A percentile compares a stretch with the other conserved stretches of the same genome.
These are phyloP conservation scores for Acrobasis repandana DNA, from an alignment of 2,888 invertebrate genomes.

Conservation along the genomic window DNA sequence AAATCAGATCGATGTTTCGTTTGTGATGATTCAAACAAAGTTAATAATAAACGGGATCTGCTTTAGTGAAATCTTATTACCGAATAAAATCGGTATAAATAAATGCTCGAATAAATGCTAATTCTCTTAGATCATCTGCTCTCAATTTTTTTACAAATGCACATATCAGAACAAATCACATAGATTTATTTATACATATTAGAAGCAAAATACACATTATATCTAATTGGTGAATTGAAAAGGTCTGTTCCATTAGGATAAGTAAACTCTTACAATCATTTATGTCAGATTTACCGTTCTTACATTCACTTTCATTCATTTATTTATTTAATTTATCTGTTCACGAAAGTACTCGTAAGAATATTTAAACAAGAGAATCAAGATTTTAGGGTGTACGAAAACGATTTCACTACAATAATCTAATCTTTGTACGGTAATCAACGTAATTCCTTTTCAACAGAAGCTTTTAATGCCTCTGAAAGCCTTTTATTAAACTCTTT, in stretches of 20 bases:
- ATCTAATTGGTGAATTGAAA: background rate
- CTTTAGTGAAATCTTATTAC: too few species aligned
- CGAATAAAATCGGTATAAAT: too few species aligned
- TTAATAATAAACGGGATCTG: too few species aligned
- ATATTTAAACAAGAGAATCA: background rate
- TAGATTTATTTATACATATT: too few species aligned
- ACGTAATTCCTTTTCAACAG: constrained; percentile 1
- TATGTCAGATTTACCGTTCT: background rate
- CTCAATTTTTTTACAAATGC: too few species aligned
- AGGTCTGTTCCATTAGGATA: background rate
- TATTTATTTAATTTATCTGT: too few species aligned
- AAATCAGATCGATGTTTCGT: too few species aligned
- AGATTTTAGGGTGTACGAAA: background rate
- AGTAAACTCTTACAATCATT: background rate
- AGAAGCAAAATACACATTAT: background rate
- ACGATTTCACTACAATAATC: background rate
- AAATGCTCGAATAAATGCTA: too few species aligned
- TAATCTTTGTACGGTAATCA: constrained; percentile 1
- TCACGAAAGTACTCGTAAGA: background rate
- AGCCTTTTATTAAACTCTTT: background rate
- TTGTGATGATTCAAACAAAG: too few species aligned
- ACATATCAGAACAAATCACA: too few species aligned
- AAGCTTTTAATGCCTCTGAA: background rate
- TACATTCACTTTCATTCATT: too few species aligned
- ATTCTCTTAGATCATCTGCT: too few species aligned